phyloP scores from a whole-genome alignment of 2,888 invertebrate genomes.

The Zaprionus bogoriensis region DNA sequence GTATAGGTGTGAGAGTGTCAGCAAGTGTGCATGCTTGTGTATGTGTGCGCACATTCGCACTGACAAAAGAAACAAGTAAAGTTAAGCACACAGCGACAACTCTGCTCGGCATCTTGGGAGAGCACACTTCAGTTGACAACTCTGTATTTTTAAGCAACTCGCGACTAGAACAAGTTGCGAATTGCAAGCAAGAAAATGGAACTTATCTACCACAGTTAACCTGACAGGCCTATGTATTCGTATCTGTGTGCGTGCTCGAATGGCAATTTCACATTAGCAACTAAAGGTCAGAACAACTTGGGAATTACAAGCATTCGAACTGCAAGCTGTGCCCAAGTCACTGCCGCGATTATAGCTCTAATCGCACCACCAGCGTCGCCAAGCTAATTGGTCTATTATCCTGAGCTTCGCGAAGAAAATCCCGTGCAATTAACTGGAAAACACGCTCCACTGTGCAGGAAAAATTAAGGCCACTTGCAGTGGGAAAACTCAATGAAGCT shows the following conservation, averaged over 20 bases:
- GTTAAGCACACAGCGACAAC: background rate
- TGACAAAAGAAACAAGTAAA: background rate
- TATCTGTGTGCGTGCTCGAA: too few species aligned
- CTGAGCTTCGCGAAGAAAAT: constrained; percentile 33
- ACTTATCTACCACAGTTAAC: too few species aligned
- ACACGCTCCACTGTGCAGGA: constrained; percentile 29
- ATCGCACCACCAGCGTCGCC: background rate
- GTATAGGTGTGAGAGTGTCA: background rate
- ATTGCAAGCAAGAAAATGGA: background rate
- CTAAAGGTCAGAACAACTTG: background rate
- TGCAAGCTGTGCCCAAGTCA: too few species aligned
- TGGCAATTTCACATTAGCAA: too few species aligned
- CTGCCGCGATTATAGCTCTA: background rate
- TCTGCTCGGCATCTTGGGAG: background rate
- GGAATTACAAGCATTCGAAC: background rate
- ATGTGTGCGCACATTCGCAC: constrained; percentile 19
- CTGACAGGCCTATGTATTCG: too few species aligned
- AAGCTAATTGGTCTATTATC: constrained; percentile 62
- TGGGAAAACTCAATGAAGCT: constrained; percentile 11
- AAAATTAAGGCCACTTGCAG: constrained; percentile 20
- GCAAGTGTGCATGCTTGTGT: constrained; percentile 8
- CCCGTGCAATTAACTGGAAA: constrained; percentile 56
- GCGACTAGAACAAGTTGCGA: background rate
- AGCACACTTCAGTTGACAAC: background rate
- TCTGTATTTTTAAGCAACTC: too few species aligned